Conservation (phyloP, 2,797 vertebrate genomes). For the Bradypodion pumilum region DNA sequence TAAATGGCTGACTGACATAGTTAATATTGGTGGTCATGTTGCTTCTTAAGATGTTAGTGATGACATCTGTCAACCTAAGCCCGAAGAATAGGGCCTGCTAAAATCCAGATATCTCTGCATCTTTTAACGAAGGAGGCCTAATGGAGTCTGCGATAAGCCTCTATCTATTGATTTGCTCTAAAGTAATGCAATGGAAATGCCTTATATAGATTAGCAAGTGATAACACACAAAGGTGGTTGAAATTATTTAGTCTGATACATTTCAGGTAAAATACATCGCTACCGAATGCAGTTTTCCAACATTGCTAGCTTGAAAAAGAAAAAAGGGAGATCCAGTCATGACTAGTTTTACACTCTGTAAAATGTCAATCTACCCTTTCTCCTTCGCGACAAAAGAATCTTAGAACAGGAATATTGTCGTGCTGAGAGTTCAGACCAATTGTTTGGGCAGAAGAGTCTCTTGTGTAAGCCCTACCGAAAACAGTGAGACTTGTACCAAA, state of each 20-base stretch:
- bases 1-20: constrained; percentile 59
- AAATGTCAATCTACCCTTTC: constrained; percentile 42
- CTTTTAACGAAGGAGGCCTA: constrained; percentile 50
- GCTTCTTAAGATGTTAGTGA: constrained; percentile 52
- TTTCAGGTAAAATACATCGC: constrained; percentile 61
- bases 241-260: constrained; percentile 51
- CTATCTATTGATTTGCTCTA: constrained; percentile 55
- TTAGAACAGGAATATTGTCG: neutral
- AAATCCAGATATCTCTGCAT: constrained; percentile 49
- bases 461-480: neutral
- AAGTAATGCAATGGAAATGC: constrained; percentile 58
- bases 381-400: constrained; percentile 1
- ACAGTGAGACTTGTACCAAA: neutral
- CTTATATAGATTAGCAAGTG: constrained; percentile 61
- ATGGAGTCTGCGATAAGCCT: constrained; percentile 30
- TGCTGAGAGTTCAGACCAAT: neutral
- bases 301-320: constrained; percentile 28
- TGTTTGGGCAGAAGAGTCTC: neutral
- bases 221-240: constrained; percentile 59
- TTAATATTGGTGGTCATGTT: constrained; percentile 61
- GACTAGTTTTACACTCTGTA: constrained; percentile 46
- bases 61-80: constrained; percentile 61
- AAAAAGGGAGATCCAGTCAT: constrained; percentile 46
- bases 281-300: constrained; percentile 55
- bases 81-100: constrained; percentile 24